Conservation (phyloP, 2,888 invertebrate genomes). For the Hirudinaria manillensis region DNA sequence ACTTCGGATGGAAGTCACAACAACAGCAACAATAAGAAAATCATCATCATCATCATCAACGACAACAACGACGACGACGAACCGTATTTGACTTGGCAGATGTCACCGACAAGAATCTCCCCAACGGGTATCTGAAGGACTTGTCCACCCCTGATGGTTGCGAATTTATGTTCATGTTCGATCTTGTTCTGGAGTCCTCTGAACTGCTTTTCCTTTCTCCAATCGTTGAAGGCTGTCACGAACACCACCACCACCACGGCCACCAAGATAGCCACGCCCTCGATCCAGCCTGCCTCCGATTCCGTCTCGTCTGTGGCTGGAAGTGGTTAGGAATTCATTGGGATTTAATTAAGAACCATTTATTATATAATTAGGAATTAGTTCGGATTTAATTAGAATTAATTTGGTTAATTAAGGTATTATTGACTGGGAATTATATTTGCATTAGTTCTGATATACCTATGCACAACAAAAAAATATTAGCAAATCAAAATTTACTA, state of each 20-base stretch:
- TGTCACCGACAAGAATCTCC: slow-evolving; percentile 95
- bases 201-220: slow-evolving; percentile 98
- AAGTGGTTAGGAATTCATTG: neutral
- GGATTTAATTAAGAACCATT: too few relatives aligned
- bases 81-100: slow-evolving; percentile 74
- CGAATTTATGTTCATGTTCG: slow-evolving; percentile 97
- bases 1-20: neutral
- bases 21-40: neutral
- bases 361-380: too few relatives aligned
- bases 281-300: slow-evolving; percentile 92
- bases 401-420: too few relatives aligned
- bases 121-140: slow-evolving; percentile 89
- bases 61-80: slow-evolving; percentile 39
- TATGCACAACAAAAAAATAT: too few relatives aligned
- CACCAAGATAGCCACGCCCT: slow-evolving; percentile 95
- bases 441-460: too few relatives aligned
- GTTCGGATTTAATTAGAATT: too few relatives aligned
- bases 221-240: slow-evolving; percentile 99
- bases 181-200: slow-evolving; percentile 93
- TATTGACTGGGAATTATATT: too few relatives aligned
- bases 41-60: neutral
- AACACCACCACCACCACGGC: slow-evolving; percentile 98
- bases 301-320: slow-evolving; percentile 66
- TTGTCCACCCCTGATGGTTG: slow-evolving; percentile 81
- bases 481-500: too few relatives aligned